Evolutionary conservation across 1,140 invertebrate genomes (phyloP).

Genomic region (Wasmannia auropunctata): DNA sequence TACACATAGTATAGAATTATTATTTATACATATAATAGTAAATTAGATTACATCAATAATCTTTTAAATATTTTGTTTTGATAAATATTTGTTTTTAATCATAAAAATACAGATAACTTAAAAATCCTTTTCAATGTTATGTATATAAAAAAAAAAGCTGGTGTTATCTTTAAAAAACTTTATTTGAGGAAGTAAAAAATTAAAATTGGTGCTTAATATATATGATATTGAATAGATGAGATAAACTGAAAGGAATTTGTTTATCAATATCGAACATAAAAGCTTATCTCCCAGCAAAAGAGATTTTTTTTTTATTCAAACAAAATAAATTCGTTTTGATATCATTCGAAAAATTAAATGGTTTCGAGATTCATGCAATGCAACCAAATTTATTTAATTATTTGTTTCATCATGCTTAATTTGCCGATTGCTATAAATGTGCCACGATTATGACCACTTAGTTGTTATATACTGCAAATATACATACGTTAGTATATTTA

Average conservation of each 20-base stretch:
- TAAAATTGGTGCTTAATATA: conserved; percentile 31
- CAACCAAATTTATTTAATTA: background rate
- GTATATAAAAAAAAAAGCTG: background rate
- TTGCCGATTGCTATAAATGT: background rate
- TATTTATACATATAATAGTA: background rate
- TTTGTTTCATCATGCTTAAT: background rate
- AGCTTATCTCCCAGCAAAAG: background rate
- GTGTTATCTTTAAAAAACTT: background rate
- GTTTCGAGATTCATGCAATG: background rate
- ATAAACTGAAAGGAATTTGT: conserved; percentile 37
- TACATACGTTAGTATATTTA: background rate
- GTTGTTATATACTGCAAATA: background rate
- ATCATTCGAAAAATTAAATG: conserved; percentile 2
- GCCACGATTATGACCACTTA: background rate
- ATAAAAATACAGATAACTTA: background rate
- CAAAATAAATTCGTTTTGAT: conserved; percentile 2
- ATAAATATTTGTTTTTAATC: background rate
- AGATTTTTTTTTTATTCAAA: conserved; percentile 7
- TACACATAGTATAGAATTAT: background rate
- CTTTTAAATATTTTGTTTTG: background rate
- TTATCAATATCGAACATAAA: conserved; percentile 11
- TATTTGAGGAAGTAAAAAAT: conserved; percentile 19
- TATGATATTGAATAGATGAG: conserved; percentile 14
- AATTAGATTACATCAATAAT: background rate
- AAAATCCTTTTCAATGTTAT: background rate